Percentiles rank a stretch among this genome's conserved stretches.
These are phyloP conservation scores for Metopia argyrocephala DNA, from an alignment of 2,888 invertebrate genomes.

Conservation along the genomic window DNA sequence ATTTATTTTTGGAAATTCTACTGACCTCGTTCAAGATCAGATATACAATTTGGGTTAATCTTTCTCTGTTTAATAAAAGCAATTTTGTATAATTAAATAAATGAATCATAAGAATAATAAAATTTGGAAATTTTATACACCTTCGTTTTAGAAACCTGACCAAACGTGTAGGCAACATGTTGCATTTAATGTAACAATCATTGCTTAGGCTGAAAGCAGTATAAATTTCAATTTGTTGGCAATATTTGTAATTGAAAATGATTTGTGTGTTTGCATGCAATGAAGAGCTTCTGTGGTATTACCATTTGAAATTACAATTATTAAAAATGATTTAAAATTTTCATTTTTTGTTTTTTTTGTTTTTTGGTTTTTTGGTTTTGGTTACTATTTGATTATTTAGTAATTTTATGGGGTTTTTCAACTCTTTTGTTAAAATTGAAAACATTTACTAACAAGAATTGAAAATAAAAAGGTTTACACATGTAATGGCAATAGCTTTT, in stretches of 20 bases:
- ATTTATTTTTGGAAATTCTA: slow-evolving; percentile 32
- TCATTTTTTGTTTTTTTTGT: background rate
- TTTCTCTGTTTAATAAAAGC: slow-evolving; percentile 1
- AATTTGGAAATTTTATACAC: background rate
- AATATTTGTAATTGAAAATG: slow-evolving; percentile 15
- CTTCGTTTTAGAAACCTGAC: no score
- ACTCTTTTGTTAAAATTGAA: background rate
- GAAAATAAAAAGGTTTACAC: background rate
- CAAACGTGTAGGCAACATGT: no score
- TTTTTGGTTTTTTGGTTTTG: background rate
- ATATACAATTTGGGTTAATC: slow-evolving; percentile 48
- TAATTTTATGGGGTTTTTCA: slow-evolving; percentile 5
- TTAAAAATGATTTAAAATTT: slow-evolving; percentile 14
- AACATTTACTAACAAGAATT: background rate
- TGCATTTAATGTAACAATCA: background rate
- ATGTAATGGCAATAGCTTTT: slow-evolving; percentile 2
- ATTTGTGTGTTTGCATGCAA: slow-evolving; percentile 45
- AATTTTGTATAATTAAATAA: background rate
- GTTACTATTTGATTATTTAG: background rate
- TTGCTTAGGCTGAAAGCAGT: background rate
- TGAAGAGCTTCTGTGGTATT: slow-evolving; percentile 15
- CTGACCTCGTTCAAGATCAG: slow-evolving; percentile 58
- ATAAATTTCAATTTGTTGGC: background rate
- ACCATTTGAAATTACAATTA: slow-evolving; percentile 37
- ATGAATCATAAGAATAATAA: background rate